Evolutionary conservation across 2,888 invertebrate genomes (phyloP).

Genomic region (Cantharis lateralis): DNA sequence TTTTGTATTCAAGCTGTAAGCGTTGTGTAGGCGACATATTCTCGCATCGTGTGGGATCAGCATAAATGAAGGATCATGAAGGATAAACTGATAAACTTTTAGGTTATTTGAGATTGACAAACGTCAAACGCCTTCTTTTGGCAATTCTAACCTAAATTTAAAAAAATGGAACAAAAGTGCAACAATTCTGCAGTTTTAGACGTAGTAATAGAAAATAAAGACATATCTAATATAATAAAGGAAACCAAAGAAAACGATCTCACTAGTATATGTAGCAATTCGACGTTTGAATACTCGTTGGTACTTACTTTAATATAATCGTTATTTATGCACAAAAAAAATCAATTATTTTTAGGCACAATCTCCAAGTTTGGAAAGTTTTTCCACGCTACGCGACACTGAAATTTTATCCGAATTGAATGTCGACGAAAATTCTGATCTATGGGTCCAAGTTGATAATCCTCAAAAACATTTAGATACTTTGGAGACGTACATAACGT

Average conservation of each 20-base stretch:
- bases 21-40: no score
- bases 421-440: constrained; percentile 61
- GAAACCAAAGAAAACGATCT: constrained; percentile 49
- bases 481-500: constrained; percentile 73
- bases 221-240: constrained; percentile 48
- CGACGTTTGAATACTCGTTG: constrained; percentile 51
- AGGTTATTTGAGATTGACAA: neutral
- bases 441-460: constrained; percentile 71
- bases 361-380: constrained; percentile 65
- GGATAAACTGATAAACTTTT: neutral
- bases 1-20: no score
- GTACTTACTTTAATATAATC: constrained; percentile 34
- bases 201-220: constrained; percentile 55
- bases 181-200: constrained; percentile 55
- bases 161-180: constrained; percentile 29
- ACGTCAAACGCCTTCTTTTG: neutral
- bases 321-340: neutral
- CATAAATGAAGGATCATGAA: neutral
- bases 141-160: constrained; percentile 3
- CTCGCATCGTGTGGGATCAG: no score
- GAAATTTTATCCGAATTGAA: constrained; percentile 61
- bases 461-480: constrained; percentile 75
- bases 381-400: constrained; percentile 63
- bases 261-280: constrained; percentile 49
- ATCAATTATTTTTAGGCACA: constrained; percentile 54